Evolutionary conservation across 2,797 vertebrate species (phyloP).

Genomic region (Chloroceryle inda): DNA sequence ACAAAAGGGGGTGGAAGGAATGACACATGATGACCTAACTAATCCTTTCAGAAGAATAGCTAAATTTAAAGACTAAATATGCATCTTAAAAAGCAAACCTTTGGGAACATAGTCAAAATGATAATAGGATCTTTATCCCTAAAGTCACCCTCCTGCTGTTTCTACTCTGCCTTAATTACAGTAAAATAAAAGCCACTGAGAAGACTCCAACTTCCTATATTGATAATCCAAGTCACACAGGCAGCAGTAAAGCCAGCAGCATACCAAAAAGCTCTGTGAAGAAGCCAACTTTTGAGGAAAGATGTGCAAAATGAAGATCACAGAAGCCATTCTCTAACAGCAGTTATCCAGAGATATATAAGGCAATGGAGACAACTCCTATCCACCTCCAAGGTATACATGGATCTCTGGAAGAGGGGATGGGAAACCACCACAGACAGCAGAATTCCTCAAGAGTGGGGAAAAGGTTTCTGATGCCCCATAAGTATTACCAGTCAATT

Average conservation of each 20-base stretch:
- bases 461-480: neutral
- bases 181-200: neutral
- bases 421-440: neutral
- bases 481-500: neutral
- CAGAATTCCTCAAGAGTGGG: neutral
- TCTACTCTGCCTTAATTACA: conserved; percentile 24
- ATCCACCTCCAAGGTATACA: accelerated
- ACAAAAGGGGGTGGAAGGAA: neutral
- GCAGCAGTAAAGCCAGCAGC: neutral
- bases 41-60: neutral
- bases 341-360: neutral
- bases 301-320: neutral
- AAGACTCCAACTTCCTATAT: neutral
- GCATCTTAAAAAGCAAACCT: neutral
- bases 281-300: neutral
- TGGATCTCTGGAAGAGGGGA: neutral
- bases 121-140: conserved; percentile 1
- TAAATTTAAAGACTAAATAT: neutral
- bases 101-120: neutral
- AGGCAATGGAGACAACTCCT: neutral
- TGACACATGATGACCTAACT: neutral
- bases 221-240: neutral
- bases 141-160: conserved; percentile 3
- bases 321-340: neutral
- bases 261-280: neutral